Percentiles rank a stretch among this genome's conserved stretches.
These are phyloP conservation scores for Parauchenoglanis ngamensis DNA, from an alignment of 2,797 vertebrate genomes.

Conservation along the genomic window DNA sequence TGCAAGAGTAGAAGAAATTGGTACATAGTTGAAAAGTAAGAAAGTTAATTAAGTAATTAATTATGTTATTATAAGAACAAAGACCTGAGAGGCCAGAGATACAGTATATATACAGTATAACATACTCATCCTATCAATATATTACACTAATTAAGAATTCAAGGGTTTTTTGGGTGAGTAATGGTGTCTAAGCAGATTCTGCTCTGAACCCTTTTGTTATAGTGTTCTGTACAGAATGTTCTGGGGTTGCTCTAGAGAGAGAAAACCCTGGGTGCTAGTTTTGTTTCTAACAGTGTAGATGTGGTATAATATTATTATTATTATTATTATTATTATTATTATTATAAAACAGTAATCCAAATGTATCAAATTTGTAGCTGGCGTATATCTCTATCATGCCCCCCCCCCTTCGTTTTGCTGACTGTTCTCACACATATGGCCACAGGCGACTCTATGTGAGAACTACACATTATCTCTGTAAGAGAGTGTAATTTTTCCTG, in stretches of 20 bases:
- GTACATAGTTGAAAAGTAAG: background rate
- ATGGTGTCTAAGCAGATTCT: no score
- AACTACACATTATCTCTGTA: slow-evolving; percentile 40
- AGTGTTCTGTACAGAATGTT: background rate
- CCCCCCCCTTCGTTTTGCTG: slow-evolving; percentile 13
- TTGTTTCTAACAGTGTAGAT: background rate
- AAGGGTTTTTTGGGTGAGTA: background rate
- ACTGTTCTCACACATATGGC: slow-evolving; percentile 41
- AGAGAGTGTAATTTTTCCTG: slow-evolving; percentile 39
- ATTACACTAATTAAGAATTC: background rate
- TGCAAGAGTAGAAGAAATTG: background rate
- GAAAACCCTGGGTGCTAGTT: background rate
- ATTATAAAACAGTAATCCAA: background rate
- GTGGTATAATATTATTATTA: background rate
- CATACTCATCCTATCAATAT: background rate
- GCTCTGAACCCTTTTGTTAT: background rate
- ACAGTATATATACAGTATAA: background rate
- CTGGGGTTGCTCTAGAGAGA: background rate
- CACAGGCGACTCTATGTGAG: slow-evolving; percentile 21
- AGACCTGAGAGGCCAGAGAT: background rate
- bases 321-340: no score
- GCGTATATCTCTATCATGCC: background rate
- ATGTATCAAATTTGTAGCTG: background rate
- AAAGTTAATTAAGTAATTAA: background rate
- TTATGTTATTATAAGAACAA: background rate